Evolutionary conservation across 2,113 vertebrate genomes (phyloP), one percentile per base, ranked within the genome.

Genomic region (Macroglossus sobrinus): DNA sequence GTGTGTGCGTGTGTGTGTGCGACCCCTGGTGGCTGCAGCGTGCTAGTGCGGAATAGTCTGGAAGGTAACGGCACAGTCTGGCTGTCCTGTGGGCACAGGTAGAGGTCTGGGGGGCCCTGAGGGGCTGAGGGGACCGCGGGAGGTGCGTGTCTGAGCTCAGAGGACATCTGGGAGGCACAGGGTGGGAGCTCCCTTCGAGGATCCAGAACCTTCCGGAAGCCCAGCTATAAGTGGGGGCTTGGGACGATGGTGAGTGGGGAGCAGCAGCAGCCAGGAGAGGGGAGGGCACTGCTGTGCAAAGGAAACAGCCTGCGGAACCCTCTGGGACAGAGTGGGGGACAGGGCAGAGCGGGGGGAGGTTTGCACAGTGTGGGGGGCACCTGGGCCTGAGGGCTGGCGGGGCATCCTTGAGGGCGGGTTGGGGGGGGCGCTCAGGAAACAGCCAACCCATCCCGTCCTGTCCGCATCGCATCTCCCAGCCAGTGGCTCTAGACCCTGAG

Each of bases 401-500:
- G 38, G 45, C 3, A 0, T 24, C 71, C 47, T 30, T 5, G 4
- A n/a, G 30, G 64, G n/a, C 6, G 24, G 26, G 26, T 2, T 14
- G 78, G 76, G 24, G 38, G 7, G 9, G 7, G 43, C 7, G 16
- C n/a, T 35, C 69, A 5, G 24, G 6, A 26, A n/a, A 53, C 28
- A 59, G 19, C 55, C 30, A 8, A 21, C 26, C 26, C 1, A 3
- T 15, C 63, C 2, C 0, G 0, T 55, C 38, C 2, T 1, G 19
- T 7, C 40, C 47, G 63, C 5, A 14, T 4, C 0, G 0, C 72
- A 18, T 53, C 59, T 7, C 40, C 2, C 33, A 28, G 59, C 47
- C 40, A 22, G 66, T 4, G 14, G 33, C 30, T 50, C 82, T n/a
- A 26, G 64, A 30, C 33, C 16, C 33, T 13, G 2, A 47, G 45